A percentile compares a stretch with the other conserved stretches of the same genome.
phyloP scores from a whole-genome alignment of 1,140 invertebrate genomes.

The Magallana ariakensis region DNA sequence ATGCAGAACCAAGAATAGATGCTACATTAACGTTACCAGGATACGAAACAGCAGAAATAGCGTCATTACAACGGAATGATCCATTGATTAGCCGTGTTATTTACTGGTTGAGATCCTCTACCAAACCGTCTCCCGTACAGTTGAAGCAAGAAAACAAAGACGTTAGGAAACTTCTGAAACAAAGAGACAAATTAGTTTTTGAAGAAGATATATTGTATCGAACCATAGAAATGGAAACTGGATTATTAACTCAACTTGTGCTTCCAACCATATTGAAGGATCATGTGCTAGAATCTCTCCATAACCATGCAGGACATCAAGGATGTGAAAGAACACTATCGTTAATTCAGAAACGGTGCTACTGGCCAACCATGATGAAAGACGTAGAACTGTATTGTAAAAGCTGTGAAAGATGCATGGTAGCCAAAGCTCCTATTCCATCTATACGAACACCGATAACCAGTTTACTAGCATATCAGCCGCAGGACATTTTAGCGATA shows the following conservation, averaged over 20 bases:
- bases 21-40: background rate
- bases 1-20: background rate
- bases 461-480: slow-evolving; percentile 40
- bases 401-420: slow-evolving; percentile 52
- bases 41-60: background rate
- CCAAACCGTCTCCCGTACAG: background rate
- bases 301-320: slow-evolving; percentile 57
- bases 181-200: background rate
- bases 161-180: slow-evolving; percentile 43
- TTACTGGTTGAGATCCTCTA: slow-evolving; percentile 14
- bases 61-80: slow-evolving; percentile 27
- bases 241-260: background rate
- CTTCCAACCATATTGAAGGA: background rate
- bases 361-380: slow-evolving; percentile 41
- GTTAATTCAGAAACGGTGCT: slow-evolving; percentile 61
- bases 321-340: background rate
- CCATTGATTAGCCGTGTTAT: slow-evolving; percentile 5
- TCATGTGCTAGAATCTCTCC: slow-evolving; percentile 47
- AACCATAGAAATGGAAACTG: background rate
- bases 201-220: slow-evolving; percentile 39
- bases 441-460: slow-evolving; percentile 40
- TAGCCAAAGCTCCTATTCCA: slow-evolving; percentile 46
- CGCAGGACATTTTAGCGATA: slow-evolving; percentile 40
- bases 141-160: slow-evolving; percentile 5
- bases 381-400: slow-evolving; percentile 42